Base-by-base conservation (phyloP, 1,140 invertebrate species). In the Druon quercuslanigerum region DNA sequence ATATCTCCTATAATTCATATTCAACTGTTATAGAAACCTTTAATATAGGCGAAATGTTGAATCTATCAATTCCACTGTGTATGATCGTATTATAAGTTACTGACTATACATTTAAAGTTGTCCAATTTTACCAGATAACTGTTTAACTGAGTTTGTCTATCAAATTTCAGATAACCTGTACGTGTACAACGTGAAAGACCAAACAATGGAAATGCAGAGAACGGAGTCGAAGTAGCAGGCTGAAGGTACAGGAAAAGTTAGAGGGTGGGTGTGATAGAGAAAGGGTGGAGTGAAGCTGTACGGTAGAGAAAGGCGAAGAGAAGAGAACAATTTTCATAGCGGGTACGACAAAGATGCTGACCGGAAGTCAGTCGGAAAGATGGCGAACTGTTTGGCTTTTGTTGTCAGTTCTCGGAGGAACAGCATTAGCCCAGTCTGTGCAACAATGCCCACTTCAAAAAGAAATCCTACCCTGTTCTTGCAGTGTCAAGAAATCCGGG, bases 401-500 rank as follows among this genome's bases (percentile, higher is more conserved):
- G 46, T 40, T 80, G 40, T 20, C 80, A 51, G 17, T 83, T 14
- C 16, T 81, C 14, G 71, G 71, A n/a, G 73, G 78, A 2, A 20
- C 51, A 33, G 71, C 78, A n/a, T 8, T 82, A 17, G 84, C 83
- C 33, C 88, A 90, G 79, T 85, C 83, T 9, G 54, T 82, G 51
- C 95, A 95, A 89, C 93, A 94, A 84, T 97, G 96, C 89, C 96
- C 96, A 16, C 86, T 94, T 56, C 92, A 93, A 74, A 89, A 85
- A 76, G 95, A 95, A 50, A 96, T 96, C 80, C 89, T 93, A 50
- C 96, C 96, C 20, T 98, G 96, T 90, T 92, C 92, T 75, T 98
- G 96, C 87, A 94, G 92, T 66, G 94, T 96, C 70, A 97, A 97
- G 90, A 96, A 96, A 87, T 95, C 96, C 82, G 96, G 96, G 8